phyloP scores from a whole-genome alignment of 2,113 vertebrate species.

The Axis porcinus region DNA sequence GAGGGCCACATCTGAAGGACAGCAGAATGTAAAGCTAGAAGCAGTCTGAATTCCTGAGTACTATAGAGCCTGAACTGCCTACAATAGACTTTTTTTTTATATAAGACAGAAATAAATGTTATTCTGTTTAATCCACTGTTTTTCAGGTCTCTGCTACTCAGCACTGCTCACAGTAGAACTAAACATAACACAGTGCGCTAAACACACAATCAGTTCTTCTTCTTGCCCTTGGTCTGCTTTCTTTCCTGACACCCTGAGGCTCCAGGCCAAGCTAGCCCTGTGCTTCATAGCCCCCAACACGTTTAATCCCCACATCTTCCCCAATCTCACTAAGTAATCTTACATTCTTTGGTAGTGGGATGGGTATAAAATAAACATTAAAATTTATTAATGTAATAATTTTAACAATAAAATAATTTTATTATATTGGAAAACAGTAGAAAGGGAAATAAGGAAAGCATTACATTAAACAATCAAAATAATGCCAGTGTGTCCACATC shows the following conservation, averaged over 20 bases:
- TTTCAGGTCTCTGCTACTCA: neutral
- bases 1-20: neutral
- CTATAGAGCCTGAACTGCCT: neutral
- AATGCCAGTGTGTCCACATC: conserved; percentile 4
- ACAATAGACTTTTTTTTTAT: neutral
- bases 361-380: neutral
- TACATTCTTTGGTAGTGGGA: neutral
- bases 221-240: neutral
- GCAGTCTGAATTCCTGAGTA: neutral
- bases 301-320: neutral
- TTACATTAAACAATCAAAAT: neutral
- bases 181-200: neutral
- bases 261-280: neutral
- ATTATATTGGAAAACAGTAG: neutral
- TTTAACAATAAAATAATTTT: neutral
- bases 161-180: neutral
- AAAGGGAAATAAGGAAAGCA: neutral
- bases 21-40: neutral
- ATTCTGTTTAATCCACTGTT: neutral
- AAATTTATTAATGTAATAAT: neutral
- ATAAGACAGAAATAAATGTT: neutral
- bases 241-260: neutral
- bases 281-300: neutral
- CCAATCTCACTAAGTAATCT: neutral
- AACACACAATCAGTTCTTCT: neutral